Percentiles rank a stretch among this genome's conserved stretches.
Evolutionary conservation across 2,888 invertebrate species (phyloP).

Genomic region (Drosophila nr. medialis): DNA sequence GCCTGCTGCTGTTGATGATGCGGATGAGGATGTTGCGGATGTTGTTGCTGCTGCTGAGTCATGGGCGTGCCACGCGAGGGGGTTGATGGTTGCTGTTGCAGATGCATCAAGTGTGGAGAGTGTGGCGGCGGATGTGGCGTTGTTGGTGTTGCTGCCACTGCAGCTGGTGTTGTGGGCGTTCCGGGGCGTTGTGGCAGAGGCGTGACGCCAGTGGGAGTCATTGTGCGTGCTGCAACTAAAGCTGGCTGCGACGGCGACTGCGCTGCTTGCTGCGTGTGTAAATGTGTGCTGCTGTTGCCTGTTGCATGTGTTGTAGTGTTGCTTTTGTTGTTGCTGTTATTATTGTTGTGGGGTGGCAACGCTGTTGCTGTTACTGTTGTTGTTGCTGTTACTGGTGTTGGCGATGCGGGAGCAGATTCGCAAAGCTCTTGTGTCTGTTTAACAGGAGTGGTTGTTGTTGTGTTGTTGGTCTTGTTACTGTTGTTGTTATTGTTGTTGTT

Average conservation of each 20-base stretch:
- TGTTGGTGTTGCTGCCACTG: slow-evolving; percentile 33
- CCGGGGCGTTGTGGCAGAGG: slow-evolving; percentile 48
- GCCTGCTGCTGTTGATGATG: slow-evolving; percentile 41
- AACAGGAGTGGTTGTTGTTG: slow-evolving; percentile 69
- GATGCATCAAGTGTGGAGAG: slow-evolving; percentile 44
- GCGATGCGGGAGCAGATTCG: slow-evolving; percentile 64
- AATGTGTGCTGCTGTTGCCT: slow-evolving; percentile 49
- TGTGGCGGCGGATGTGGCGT: slow-evolving; percentile 54
- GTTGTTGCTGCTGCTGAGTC: slow-evolving; percentile 44
- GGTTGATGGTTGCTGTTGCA: slow-evolving; percentile 43
- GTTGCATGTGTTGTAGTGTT: slow-evolving; percentile 46
- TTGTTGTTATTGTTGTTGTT: slow-evolving; percentile 64
- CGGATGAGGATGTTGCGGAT: slow-evolving; percentile 45
- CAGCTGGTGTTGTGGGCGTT: slow-evolving; percentile 61
- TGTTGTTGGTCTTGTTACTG: slow-evolving; percentile 62
- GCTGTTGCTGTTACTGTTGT: slow-evolving; percentile 18
- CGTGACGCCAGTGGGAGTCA: slow-evolving; percentile 35
- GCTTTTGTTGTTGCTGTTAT: slow-evolving; percentile 20
- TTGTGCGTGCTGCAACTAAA: slow-evolving; percentile 50
- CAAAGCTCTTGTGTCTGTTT: slow-evolving; percentile 69
- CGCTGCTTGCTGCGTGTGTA: slow-evolving; percentile 44
- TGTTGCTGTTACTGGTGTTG: slow-evolving; percentile 37
- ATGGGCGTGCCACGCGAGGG: background rate
- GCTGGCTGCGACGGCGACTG: slow-evolving; percentile 39
- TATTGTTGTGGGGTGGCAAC: slow-evolving; percentile 30